Base-by-base conservation (phyloP, 2,113 vertebrate species). In the Tursiops truncatus region DNA sequence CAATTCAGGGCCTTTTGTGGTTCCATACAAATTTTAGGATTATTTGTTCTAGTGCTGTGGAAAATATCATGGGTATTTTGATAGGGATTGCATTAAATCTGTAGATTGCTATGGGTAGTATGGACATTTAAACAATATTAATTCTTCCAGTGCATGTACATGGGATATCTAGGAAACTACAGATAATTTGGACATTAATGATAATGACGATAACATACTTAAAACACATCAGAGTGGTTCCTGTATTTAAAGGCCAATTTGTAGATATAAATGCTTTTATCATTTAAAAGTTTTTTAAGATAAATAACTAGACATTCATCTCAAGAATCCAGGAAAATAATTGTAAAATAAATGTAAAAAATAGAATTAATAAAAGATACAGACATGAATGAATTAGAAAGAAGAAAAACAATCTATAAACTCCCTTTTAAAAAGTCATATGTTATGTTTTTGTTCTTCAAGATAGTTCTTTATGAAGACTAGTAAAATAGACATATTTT, bases 331-430 rank as follows among this genome's bases (percentile, higher is more conserved):
- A 23, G 26, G 31, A 93, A 93, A 94, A 77, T 60, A 91, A 83
- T 80, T 71, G 23, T 9, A 94, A 92, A 89, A 94, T 63, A 81
- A 91, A 63, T 28, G 91, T 74, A 71, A 68, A 41, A 86, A 71
- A 71, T 65, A 85, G 28, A 88, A 94, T 89, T 65, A 65, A 87
- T 79, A 84, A 79, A 90, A 87, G 10, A 71, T 73, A 11, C 50
- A 63, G 31, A 63, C n/a, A 83, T 77, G 38, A 89, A 23, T 94
- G 62, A 80, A 80, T 94, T 94, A 92, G 70, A 70, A 94, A 63
- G 92, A 62, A 88, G 6, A 68, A 91, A 86, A 56, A 70, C 23
- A 91, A 73, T 62, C 38, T 68, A 36, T 91, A 94, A 94, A 26
- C 12, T 6, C 10, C 12, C 28, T 81, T 73, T 91, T 28, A 8